A percentile compares a stretch with the other conserved stretches of the same genome.
Conservation (phyloP, 2,797 vertebrate species). For the Numenius phaeopus region DNA sequence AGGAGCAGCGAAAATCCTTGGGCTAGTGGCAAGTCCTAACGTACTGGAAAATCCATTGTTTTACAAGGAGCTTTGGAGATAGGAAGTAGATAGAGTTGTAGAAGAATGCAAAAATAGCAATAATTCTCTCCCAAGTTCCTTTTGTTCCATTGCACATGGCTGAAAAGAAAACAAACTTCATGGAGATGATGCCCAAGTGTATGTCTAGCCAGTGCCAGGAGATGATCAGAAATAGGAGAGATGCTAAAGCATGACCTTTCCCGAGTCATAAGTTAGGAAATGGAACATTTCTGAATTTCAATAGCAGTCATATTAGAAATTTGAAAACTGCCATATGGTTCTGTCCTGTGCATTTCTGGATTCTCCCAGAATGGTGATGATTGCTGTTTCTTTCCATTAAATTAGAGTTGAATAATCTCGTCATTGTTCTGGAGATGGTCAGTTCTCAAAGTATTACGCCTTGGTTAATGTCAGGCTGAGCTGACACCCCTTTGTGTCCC, state of each 20-base stretch:
- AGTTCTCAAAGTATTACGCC: not conserved
- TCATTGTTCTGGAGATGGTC: not conserved
- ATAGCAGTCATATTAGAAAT: not conserved
- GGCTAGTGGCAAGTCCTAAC: slow-evolving; percentile 61
- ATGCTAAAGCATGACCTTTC: slow-evolving; percentile 8
- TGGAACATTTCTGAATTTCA: slow-evolving; percentile 37
- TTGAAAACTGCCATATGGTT: not conserved
- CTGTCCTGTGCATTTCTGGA: not conserved
- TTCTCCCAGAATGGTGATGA: not conserved
- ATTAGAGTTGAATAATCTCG: not conserved
- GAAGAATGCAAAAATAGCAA: slow-evolving; percentile 42
- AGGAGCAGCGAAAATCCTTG: slow-evolving; percentile 70
- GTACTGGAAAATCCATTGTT: slow-evolving; percentile 74
- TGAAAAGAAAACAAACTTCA: slow-evolving; percentile 18
- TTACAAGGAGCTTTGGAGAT: slow-evolving; percentile 63
- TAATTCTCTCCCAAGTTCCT: slow-evolving; percentile 2
- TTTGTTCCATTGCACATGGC: slow-evolving; percentile 5
- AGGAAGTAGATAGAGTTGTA: slow-evolving; percentile 36
- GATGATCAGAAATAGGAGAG: slow-evolving; percentile 19
- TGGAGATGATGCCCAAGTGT: not conserved
- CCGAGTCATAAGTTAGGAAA: slow-evolving; percentile 26
- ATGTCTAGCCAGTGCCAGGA: not conserved
- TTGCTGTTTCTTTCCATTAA: slow-evolving; percentile 1
- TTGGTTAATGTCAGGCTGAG: not conserved
- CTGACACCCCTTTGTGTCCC: not conserved